phyloP scores from a whole-genome alignment of 2,113 vertebrate species.

The Galbula dea region DNA sequence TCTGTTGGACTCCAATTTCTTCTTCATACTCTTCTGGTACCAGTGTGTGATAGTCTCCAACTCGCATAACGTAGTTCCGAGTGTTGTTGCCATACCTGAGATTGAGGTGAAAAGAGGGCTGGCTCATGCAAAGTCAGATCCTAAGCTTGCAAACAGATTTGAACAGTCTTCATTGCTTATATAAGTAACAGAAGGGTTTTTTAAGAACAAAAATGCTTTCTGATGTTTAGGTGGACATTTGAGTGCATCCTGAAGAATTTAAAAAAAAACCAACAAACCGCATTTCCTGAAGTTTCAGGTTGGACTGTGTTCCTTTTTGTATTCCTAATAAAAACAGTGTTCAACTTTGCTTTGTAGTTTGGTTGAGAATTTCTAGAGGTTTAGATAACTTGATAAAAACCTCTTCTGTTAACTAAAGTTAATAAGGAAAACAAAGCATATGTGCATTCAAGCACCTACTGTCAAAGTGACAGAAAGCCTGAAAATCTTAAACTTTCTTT shows the following conservation, averaged over 20 bases:
- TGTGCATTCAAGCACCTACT: not conserved
- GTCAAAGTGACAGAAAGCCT: not conserved
- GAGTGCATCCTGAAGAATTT: not conserved
- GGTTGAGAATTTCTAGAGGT: not conserved
- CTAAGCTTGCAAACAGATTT: not conserved
- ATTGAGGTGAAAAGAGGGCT: not conserved
- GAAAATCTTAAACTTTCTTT: not conserved
- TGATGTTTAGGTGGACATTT: not conserved
- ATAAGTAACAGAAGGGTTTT: not conserved
- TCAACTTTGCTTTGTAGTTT: not conserved
- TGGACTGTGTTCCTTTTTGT: not conserved
- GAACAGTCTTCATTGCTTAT: not conserved
- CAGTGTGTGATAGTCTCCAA: conserved; percentile 93
- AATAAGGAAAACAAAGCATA: not conserved
- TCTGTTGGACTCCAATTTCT: conserved; percentile 83
- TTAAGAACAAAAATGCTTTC: not conserved
- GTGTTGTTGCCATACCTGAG: conserved; percentile 90
- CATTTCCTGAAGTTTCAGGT: not conserved
- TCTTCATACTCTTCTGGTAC: conserved; percentile 93
- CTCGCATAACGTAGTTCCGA: conserved; percentile 84
- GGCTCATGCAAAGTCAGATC: not conserved
- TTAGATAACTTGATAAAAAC: not conserved
- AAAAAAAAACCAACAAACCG: too few relatives aligned
- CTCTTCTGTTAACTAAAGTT: not conserved
- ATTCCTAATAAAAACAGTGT: not conserved